Base-by-base conservation (phyloP, 2,888 invertebrate genomes). In the Lottia gigantea region DNA sequence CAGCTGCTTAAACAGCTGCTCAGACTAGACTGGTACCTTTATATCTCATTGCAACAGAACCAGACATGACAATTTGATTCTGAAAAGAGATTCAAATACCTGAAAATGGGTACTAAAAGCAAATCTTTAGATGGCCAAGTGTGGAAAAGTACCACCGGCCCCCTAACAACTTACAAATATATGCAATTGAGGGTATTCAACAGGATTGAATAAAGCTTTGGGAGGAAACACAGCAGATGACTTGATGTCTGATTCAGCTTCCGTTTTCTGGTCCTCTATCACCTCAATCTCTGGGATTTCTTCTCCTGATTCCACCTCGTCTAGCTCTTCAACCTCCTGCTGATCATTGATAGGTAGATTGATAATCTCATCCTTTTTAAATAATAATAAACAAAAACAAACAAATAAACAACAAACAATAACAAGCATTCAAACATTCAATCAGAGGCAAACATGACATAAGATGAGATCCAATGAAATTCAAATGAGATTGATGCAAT, bases 161-260 rank as follows among this genome's bases (percentile, higher is more conserved):
- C 40, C 40, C 6, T 31, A 8, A 31, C 15, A 47, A 80, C 87
- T 84, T 76, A 88, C 88, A 83, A 88, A 87, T 64, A 88, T 87
- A 76, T 88, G 88, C 8, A 88, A 77, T n/a, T 85, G 77, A 63
- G 86, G 87, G 74, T 88, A 88, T 55, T 85, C 82, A 69, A 87
- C 84, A 7, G 87, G 83, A 66, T 83, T 80, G 76, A 87, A 86
- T 49, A 88, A 75, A 16, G 80, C 80, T 25, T 77, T 77, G 40
- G 85, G 85, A n/a, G 86, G 83, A 55, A 62, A 62, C n/a, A 65
- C 40, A 40, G 31, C 2, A 31, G 40, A 8, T 40, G 40, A 40
- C 7, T 40, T 40, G 40, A 1, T 40, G 71, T 74, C 46, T 79
- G 69, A 25, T 40, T 40, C 40, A 40, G 76, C 46, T 72, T 67